Conservation (phyloP, 2,888 invertebrate genomes). For the Caenorhabditis sp. region DNA sequence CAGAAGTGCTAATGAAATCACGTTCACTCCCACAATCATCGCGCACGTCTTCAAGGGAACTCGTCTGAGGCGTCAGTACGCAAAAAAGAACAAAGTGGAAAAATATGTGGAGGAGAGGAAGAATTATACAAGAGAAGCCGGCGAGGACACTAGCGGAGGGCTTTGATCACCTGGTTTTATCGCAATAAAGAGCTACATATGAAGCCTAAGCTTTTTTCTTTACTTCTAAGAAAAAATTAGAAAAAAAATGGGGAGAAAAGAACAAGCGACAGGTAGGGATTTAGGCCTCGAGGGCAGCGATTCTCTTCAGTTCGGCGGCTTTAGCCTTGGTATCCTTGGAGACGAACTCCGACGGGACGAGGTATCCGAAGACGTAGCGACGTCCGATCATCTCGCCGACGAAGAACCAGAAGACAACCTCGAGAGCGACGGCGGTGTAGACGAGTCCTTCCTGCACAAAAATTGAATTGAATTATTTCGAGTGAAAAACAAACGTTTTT, state of each 20-base stretch:
- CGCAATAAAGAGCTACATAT: too few species aligned
- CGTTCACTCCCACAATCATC: constrained; percentile 8
- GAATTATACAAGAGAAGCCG: constrained; percentile 36
- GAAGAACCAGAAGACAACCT: constrained; percentile 95
- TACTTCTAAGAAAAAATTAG: neutral
- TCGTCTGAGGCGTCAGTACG: constrained; percentile 1
- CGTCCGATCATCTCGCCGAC: constrained; percentile 97
- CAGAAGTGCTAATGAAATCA: constrained; percentile 6
- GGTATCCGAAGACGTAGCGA: constrained; percentile 88
- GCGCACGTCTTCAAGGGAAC: constrained; percentile 32
- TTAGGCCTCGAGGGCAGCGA: constrained; percentile 57
- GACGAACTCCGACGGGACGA: constrained; percentile 71
- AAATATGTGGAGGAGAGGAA: constrained; percentile 29
- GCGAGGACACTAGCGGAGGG: constrained; percentile 16
- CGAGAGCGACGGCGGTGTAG: constrained; percentile 91
- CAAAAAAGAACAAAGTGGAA: neutral
- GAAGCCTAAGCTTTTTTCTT: neutral
- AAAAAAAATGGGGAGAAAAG: neutral
- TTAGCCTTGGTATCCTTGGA: constrained; percentile 68
- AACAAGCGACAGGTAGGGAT: neutral
- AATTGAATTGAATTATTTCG: neutral
- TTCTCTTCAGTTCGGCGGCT: constrained; percentile 52
- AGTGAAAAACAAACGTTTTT: too few species aligned
- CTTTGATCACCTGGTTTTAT: too few species aligned
- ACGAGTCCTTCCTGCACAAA: constrained; percentile 86